Evolutionary conservation across 2,797 vertebrate species (phyloP).

Genomic region (Erethizon dorsatum): DNA sequence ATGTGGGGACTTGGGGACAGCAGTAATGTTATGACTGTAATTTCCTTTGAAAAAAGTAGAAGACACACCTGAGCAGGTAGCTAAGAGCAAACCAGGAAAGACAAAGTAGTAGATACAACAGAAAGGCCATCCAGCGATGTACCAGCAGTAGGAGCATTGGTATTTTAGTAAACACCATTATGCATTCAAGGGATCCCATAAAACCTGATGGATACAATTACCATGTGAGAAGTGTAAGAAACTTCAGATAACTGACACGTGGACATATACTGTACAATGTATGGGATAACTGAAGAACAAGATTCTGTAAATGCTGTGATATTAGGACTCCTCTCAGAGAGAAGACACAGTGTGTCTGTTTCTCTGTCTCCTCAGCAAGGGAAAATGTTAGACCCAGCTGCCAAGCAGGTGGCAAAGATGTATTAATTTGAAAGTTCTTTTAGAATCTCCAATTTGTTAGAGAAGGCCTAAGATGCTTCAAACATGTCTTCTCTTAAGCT

Average conservation of each 20-base stretch:
- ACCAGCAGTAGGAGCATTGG: not conserved
- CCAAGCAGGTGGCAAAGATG: not conserved
- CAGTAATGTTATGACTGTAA: not conserved
- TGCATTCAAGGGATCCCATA: not conserved
- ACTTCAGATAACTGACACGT: not conserved
- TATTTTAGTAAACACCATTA: not conserved
- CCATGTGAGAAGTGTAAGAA: not conserved
- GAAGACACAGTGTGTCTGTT: not conserved
- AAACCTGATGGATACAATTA: not conserved
- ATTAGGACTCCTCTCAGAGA: not conserved
- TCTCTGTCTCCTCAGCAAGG: not conserved
- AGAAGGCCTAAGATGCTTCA: not conserved
- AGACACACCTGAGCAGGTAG: not conserved
- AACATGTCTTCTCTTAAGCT: not conserved
- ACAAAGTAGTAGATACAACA: not conserved
- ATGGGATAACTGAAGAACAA: not conserved
- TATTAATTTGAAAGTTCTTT: slow-evolving; percentile 18
- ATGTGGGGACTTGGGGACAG: not conserved
- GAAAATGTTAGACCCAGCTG: not conserved
- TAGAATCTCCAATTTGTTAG: not conserved
- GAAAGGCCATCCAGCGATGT: not conserved
- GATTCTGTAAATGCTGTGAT: not conserved
- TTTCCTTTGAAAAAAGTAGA: not conserved
- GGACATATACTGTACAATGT: not conserved
- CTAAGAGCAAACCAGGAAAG: not conserved